Base-by-base conservation (phyloP, 2,888 invertebrate species). In the Erebia ligea region DNA sequence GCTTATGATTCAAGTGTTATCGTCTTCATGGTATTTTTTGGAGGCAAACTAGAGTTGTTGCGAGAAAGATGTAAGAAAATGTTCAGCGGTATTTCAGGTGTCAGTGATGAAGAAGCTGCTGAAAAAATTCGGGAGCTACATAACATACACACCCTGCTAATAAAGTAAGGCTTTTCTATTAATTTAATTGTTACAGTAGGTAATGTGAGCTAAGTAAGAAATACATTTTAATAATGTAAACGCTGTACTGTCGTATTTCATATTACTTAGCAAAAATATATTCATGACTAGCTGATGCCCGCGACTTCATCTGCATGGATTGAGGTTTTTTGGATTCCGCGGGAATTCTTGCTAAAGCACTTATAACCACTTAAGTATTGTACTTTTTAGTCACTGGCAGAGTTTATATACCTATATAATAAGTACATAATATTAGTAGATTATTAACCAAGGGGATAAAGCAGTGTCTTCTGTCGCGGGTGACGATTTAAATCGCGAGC, bases 21-120 rank as follows among this genome's bases (percentile, higher is more conserved):
- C 25, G 88, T 88, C 0, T 77, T 87, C 0, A 86, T 92, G 84
- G 87, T 90, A 4, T 91, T 86, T 74, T 88, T 92, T 75, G 88
- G 89, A 34, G 91, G 89, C 5, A 91, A 89, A 73, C 72, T 90
- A 34, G 89, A 91, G 48, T 71, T 92, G 6, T 72, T 92, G 8
- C 82, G 86, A 45, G 85, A 86, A 58, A 82, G 89, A 76, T 90
- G 90, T 74, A 86, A 81, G 54, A 75, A 84, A 71, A 87, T 92
- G 77, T 81, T 88, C 66, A 83, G 80, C 1, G 72, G 19, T 0
- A 63, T 74, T n/a, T 25, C 50, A 15, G 76, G 72, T 15, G 70
- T 81, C 8, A 80, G 73, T 19, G 81, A 86, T 11, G 75, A 79
- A 5, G 80, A 85, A 69, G 80, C 80, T 61, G 68, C 66, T 1